phyloP scores from a whole-genome alignment of 37 sponge, comb jelly and placozoan species.

The Oopsacas minuta region DNA sequence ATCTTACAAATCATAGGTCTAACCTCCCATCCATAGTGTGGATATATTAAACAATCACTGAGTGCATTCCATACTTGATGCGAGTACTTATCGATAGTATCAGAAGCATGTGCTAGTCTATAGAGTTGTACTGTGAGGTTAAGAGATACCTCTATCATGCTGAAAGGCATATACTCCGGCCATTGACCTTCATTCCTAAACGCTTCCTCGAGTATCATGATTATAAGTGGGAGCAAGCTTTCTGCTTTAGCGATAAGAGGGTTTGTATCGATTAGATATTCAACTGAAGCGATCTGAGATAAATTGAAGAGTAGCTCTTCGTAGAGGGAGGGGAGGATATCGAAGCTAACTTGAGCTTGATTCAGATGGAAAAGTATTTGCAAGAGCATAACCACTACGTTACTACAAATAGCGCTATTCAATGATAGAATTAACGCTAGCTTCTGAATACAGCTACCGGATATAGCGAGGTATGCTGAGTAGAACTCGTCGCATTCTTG shows the following conservation, averaged over 20 bases:
- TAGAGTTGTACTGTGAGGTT: not conserved
- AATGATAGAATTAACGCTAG: not conserved
- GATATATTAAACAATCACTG: constrained; percentile 10
- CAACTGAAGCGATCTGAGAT: not conserved
- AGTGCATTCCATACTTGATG: constrained; percentile 14
- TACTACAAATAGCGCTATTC: not conserved
- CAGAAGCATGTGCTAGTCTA: not conserved
- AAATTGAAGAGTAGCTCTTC: not conserved
- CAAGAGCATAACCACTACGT: constrained; percentile 8
- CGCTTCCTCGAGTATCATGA: not conserved
- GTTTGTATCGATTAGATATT: constrained; percentile 1
- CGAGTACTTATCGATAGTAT: constrained; percentile 2
- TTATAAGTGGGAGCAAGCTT: not conserved
- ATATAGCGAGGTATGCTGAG: constrained; percentile 10
- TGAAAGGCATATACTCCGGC: not conserved
- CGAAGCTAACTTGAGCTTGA: constrained; percentile 10
- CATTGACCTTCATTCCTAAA: not conserved
- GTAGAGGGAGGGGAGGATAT: not conserved
- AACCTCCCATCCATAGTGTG: constrained; percentile 1
- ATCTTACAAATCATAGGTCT: not conserved
- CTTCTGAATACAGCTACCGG: not conserved
- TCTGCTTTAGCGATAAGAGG: not conserved
- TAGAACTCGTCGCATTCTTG: constrained; percentile 10
- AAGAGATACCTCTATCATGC: constrained; percentile 13
- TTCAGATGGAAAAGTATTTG: not conserved